These are phyloP conservation scores for Cladorhizidae sp. DNA, from an alignment of 37 sponge, comb jelly and placozoan species.

Conservation along the genomic window DNA sequence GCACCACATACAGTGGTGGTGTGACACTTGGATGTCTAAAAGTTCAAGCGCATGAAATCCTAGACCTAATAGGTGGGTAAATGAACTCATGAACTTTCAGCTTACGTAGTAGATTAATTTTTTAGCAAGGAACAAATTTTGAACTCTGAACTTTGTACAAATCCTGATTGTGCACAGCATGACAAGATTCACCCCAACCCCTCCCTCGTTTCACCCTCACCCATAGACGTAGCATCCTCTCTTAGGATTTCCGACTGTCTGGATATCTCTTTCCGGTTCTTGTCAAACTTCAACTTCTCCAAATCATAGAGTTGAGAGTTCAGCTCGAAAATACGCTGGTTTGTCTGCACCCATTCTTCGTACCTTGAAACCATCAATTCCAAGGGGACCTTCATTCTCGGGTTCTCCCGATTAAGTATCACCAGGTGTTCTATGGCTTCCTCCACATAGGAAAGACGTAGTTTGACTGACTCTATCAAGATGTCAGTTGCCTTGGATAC, in stretches of 20 bases:
- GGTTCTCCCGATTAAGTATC: constrained; percentile 12
- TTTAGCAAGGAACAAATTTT: too few relatives aligned
- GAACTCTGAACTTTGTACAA: too few relatives aligned
- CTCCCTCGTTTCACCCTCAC: neutral
- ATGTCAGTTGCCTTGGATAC: constrained; percentile 39
- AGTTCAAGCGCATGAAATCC: too few relatives aligned
- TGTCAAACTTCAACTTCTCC: constrained; percentile 49
- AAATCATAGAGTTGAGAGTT: constrained; percentile 51
- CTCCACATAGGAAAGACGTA: constrained; percentile 23
- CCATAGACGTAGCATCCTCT: neutral
- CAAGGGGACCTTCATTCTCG: constrained; percentile 17
- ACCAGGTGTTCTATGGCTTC: constrained; percentile 14
- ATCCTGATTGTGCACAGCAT: too few relatives aligned
- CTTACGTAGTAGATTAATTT: too few relatives aligned
- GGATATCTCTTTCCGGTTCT: constrained; percentile 7
- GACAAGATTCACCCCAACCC: neutral
- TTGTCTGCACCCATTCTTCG: constrained; percentile 55
- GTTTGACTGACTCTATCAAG: constrained; percentile 22
- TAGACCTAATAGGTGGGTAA: too few relatives aligned
- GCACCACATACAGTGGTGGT: too few relatives aligned
- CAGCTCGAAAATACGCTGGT: constrained; percentile 47
- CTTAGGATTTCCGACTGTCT: too few relatives aligned
- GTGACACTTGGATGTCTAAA: too few relatives aligned
- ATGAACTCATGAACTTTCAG: too few relatives aligned
- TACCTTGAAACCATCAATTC: constrained; percentile 34